phyloP scores from a whole-genome alignment of 2,113 vertebrate species.

The Cynoglossus semilaevis region DNA sequence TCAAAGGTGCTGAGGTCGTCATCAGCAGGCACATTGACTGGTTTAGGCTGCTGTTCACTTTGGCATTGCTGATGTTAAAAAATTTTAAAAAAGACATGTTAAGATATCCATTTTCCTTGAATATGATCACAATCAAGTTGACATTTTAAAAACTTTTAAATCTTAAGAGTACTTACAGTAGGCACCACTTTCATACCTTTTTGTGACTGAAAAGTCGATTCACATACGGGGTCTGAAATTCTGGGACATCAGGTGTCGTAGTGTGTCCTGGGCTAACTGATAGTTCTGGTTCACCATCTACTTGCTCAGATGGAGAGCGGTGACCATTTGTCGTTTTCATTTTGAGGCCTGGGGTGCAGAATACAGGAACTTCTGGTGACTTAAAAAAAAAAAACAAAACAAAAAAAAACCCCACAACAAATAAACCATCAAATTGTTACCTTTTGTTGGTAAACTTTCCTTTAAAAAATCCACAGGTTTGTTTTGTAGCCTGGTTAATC shows the following conservation, averaged over 20 bases:
- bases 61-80: background rate
- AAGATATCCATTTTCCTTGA: background rate
- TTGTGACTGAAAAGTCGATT: conserved; percentile 70
- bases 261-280: conserved; percentile 4
- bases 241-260: conserved; percentile 66
- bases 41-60: conserved; percentile 22
- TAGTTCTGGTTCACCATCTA: conserved; percentile 21
- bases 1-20: conserved; percentile 6
- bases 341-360: conserved; percentile 83
- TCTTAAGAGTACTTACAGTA: background rate
- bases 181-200: conserved; percentile 45
- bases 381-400: background rate
- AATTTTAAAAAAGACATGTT: background rate
- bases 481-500: conserved; percentile 30
- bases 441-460: conserved; percentile 35
- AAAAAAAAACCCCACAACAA: background rate
- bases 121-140: no score
- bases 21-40: background rate
- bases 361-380: conserved; percentile 79
- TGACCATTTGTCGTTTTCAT: conserved; percentile 51
- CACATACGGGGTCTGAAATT: conserved; percentile 74
- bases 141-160: no score
- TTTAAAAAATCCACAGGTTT: conserved; percentile 4
- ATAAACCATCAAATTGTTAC: conserved; percentile 17
- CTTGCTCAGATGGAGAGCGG: conserved; percentile 33